Conservation (phyloP, 2,888 invertebrate genomes). For the Dryobota labecula region DNA sequence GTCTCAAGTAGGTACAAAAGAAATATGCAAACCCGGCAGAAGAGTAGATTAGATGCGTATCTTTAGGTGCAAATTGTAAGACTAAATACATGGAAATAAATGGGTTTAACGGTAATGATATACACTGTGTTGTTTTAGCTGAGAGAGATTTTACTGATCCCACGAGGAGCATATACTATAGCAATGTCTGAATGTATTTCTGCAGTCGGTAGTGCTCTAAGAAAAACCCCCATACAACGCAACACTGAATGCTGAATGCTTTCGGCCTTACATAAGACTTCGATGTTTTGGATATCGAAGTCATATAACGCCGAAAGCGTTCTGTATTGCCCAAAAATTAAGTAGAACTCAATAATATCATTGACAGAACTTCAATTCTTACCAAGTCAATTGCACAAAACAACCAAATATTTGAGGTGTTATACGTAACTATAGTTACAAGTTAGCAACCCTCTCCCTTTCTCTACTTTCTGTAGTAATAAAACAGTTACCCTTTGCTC, state of each 20-base stretch:
- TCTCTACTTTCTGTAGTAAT: no score
- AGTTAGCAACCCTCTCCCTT: constrained; percentile 27
- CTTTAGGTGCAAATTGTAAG: constrained; percentile 58
- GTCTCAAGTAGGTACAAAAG: constrained; percentile 50
- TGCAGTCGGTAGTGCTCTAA: no score
- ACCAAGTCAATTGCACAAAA: neutral
- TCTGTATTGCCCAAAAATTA: neutral
- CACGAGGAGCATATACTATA: neutral
- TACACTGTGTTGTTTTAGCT: constrained; percentile 27
- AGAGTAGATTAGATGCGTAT: constrained; percentile 53
- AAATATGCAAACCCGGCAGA: constrained; percentile 46
- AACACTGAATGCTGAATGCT: neutral
- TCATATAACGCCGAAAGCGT: no score
- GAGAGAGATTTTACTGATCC: neutral
- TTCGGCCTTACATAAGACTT: neutral
- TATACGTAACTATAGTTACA: constrained; percentile 29
- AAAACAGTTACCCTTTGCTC: constrained; percentile 37
- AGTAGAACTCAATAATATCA: neutral
- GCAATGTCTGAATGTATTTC: neutral
- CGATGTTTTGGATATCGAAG: neutral
- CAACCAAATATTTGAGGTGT: constrained; percentile 13
- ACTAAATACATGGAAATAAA: constrained; percentile 47
- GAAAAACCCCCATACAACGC: neutral
- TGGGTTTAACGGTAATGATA: constrained; percentile 39
- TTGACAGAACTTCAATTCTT: neutral